Percentiles rank a stretch among this genome's conserved stretches.
These are phyloP conservation scores for Aphaenogaster ashmeadi DNA, from an alignment of 1,140 invertebrate species.

Conservation along the genomic window DNA sequence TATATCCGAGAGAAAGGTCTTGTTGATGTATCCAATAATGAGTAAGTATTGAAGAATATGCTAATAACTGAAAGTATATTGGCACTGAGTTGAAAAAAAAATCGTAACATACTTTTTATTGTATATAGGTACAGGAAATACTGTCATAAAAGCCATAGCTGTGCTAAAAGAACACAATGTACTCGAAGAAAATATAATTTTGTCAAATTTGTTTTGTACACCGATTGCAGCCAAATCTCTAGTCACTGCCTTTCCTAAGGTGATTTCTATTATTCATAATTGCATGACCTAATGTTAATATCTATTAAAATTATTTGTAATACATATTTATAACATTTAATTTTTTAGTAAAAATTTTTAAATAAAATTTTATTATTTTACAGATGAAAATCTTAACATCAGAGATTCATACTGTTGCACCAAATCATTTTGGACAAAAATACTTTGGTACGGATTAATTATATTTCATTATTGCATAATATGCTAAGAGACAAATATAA, in stretches of 20 bases:
- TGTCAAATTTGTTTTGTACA: slow-evolving; percentile 98
- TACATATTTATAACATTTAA: not conserved
- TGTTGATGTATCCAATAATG: slow-evolving; percentile 99
- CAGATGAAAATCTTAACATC: slow-evolving; percentile 98
- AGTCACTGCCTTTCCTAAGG: slow-evolving; percentile 94
- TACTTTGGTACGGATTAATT: slow-evolving; percentile 98
- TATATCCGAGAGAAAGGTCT: slow-evolving; percentile 95
- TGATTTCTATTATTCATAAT: slow-evolving; percentile 73
- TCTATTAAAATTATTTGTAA: slow-evolving; percentile 24
- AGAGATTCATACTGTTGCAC: slow-evolving; percentile 97
- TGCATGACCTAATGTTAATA: slow-evolving; percentile 8
- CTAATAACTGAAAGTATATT: not conserved
- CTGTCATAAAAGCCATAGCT: slow-evolving; percentile 97
- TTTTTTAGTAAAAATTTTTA: not conserved
- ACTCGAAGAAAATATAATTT: slow-evolving; percentile 96
- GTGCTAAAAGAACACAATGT: slow-evolving; percentile 98
- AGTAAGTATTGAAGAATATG: slow-evolving; percentile 88
- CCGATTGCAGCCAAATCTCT: slow-evolving; percentile 96
- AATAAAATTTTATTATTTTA: slow-evolving; percentile 74
- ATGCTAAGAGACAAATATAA: slow-evolving; percentile 53
- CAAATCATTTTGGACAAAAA: slow-evolving; percentile 99
- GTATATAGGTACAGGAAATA: slow-evolving; percentile 94
- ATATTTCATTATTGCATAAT: slow-evolving; percentile 75
- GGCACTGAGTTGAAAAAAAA: not conserved
- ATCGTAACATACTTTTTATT: slow-evolving; percentile 16